Conservation (phyloP, 2,113 vertebrate species). For the Bos javanicus region DNA sequence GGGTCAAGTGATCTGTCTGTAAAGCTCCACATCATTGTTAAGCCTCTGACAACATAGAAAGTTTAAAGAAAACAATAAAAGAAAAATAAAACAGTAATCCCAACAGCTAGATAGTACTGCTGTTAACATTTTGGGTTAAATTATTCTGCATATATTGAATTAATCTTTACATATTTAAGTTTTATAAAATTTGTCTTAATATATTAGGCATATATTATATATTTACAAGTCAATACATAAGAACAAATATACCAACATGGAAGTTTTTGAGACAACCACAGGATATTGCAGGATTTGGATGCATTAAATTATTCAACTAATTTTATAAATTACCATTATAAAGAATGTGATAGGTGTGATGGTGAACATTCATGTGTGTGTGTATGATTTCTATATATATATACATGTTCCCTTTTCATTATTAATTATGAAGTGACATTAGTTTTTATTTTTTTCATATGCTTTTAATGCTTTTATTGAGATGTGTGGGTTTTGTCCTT, state of each 20-base stretch:
- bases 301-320: neutral
- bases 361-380: neutral
- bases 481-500: neutral
- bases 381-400: neutral
- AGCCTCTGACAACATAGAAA: neutral
- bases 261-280: neutral
- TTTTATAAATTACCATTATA: neutral
- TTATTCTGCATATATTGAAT: neutral
- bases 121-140: neutral
- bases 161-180: neutral
- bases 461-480: neutral
- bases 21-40: neutral
- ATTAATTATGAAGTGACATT: neutral
- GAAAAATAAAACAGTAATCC: neutral
- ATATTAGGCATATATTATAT: neutral
- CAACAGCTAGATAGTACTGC: neutral
- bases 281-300: neutral
- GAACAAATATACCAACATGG: neutral
- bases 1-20: neutral
- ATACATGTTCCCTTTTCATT: neutral
- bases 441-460: neutral
- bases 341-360: neutral
- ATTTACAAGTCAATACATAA: neutral
- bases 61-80: neutral
- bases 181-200: neutral